Percentiles rank a stretch among this genome's conserved stretches.
Conservation (phyloP, 2,113 vertebrate genomes). For the Ifrita kowaldi region DNA sequence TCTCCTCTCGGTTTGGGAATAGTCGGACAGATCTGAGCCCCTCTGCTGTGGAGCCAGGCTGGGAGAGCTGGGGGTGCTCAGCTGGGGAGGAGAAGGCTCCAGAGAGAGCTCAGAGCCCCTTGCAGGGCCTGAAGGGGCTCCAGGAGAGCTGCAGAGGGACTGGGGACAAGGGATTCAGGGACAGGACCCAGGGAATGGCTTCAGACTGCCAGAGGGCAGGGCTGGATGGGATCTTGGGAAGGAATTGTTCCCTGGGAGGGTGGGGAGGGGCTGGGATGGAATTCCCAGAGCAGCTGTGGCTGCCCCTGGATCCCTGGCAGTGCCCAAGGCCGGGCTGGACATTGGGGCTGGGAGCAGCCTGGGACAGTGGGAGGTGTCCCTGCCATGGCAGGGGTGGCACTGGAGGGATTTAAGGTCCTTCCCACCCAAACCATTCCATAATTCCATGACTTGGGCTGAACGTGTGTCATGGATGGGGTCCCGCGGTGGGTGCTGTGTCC, state of each 20-base stretch:
- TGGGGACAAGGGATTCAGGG: neutral
- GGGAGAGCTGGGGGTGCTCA: neutral
- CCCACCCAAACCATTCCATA: neutral
- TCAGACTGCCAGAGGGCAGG: neutral
- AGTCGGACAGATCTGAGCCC: neutral
- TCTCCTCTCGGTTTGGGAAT: neutral
- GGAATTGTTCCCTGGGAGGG: neutral
- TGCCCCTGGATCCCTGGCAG: neutral
- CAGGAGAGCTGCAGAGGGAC: neutral
- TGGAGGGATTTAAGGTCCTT: neutral
- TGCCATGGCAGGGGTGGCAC: accelerated
- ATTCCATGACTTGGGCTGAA: neutral
- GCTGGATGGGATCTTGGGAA: neutral
- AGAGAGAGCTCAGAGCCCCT: neutral
- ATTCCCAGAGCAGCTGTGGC: neutral
- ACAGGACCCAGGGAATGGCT: neutral
- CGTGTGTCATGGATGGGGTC: neutral
- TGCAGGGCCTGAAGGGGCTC: neutral
- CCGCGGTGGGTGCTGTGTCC: accelerated
- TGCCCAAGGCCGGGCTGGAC: neutral
- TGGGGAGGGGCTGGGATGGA: neutral
- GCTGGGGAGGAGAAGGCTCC: neutral
- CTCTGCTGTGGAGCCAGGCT: neutral
- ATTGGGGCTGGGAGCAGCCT: neutral
- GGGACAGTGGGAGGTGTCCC: neutral